Percentiles rank a stretch among this genome's conserved stretches.
Conservation (phyloP, 1,140 invertebrate genomes). For the Zeugodacus cucurbitae region DNA sequence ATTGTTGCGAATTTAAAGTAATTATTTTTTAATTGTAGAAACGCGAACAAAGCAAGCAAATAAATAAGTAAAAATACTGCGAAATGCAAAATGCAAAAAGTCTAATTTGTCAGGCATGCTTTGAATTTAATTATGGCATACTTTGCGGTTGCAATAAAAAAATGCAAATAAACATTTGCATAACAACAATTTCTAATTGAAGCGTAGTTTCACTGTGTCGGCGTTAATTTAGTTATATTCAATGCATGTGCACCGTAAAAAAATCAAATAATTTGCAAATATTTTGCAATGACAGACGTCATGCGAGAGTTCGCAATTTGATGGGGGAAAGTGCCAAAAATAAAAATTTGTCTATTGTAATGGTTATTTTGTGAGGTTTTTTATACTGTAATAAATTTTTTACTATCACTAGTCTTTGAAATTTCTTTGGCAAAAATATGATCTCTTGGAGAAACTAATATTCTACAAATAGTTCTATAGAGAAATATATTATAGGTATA, state of each 20-base stretch:
- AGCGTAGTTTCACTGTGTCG: not conserved
- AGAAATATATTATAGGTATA: no score
- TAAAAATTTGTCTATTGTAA: not conserved
- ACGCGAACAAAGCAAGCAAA: not conserved
- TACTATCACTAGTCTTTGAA: not conserved
- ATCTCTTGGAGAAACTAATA: no score
- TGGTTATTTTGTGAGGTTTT: not conserved
- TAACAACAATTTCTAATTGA: not conserved
- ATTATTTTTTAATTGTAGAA: not conserved
- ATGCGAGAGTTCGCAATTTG: no score
- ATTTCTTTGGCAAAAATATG: not conserved
- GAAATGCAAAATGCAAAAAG: not conserved
- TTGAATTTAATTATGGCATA: constrained; percentile 6
- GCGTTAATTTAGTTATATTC: not conserved
- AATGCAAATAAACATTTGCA: constrained; percentile 15
- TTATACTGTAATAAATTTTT: not conserved
- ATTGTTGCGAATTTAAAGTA: not conserved
- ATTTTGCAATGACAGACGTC: not conserved
- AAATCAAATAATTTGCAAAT: not conserved
- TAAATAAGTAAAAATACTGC: not conserved
- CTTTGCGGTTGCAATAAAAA: constrained; percentile 9
- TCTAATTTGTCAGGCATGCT: not conserved
- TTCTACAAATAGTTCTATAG: no score
- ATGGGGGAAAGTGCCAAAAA: no score
- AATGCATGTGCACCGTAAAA: not conserved